phyloP scores from a whole-genome alignment of 1,140 invertebrate genomes.

The Odontomachus brunneus region DNA sequence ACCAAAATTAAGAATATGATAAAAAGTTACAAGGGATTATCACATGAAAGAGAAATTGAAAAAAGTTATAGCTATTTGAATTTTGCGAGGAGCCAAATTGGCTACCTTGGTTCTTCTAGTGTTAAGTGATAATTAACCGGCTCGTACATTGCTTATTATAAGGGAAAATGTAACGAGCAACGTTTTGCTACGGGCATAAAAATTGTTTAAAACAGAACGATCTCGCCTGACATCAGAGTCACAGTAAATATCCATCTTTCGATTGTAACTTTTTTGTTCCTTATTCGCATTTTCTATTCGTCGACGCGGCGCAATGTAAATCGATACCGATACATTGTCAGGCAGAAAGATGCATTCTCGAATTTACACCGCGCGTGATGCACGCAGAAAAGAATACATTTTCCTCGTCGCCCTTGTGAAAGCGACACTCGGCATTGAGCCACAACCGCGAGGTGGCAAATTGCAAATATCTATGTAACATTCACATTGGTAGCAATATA shows the following conservation, averaged over 20 bases:
- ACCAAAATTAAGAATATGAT: too few species aligned
- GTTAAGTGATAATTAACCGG: conserved; percentile 44
- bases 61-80: too few species aligned
- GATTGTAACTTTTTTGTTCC: conserved; percentile 4
- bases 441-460: background rate
- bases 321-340: conserved; percentile 7
- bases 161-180: conserved; percentile 35
- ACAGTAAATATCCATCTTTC: conserved; percentile 32
- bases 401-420: background rate
- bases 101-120: too few species aligned
- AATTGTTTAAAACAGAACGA: background rate
- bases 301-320: conserved; percentile 1
- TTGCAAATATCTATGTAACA: background rate
- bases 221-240: background rate
- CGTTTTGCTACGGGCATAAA: background rate
- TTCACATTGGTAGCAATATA: background rate
- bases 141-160: conserved; percentile 23
- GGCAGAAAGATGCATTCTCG: conserved; percentile 14
- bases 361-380: conserved; percentile 4
- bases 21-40: too few species aligned
- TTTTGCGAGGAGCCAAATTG: too few species aligned
- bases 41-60: too few species aligned
- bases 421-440: background rate
- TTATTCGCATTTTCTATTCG: background rate
- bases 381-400: background rate